These are phyloP conservation scores for Smutsia gigantea DNA, from an alignment of 2,797 vertebrate species.

Conservation along the genomic window DNA sequence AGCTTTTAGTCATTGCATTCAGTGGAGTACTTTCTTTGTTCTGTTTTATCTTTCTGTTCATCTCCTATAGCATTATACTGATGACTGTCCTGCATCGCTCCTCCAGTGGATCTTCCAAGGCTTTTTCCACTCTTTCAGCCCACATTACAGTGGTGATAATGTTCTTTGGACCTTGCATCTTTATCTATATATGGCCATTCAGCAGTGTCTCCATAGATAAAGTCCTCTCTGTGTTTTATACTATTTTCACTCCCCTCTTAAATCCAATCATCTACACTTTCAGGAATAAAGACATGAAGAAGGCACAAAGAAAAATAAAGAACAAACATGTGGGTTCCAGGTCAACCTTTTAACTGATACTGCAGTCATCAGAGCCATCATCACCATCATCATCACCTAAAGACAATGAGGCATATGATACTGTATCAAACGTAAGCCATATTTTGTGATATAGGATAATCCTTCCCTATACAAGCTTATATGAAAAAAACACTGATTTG, in stretches of 20 bases:
- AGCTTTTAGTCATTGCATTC: conserved; percentile 75
- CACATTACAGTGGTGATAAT: conserved; percentile 76
- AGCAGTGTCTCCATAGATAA: conserved; percentile 65
- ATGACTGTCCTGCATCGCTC: conserved; percentile 38
- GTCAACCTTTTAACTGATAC: conserved; percentile 38
- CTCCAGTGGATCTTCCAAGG: conserved; percentile 59
- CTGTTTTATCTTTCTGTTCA: conserved; percentile 73
- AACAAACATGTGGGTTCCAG: conserved; percentile 11
- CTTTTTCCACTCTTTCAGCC: conserved; percentile 75
- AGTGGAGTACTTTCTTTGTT: conserved; percentile 78
- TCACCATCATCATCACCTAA: not conserved
- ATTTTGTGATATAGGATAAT: not conserved
- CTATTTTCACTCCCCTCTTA: conserved; percentile 75
- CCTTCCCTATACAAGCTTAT: not conserved
- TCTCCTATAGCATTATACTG: conserved; percentile 75
- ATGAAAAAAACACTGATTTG: not conserved
- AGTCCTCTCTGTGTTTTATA: conserved; percentile 77
- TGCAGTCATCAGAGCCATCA: not conserved
- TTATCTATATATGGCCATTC: conserved; percentile 79
- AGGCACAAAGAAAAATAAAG: conserved; percentile 67
- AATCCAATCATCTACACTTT: conserved; percentile 77
- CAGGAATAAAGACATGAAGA: conserved; percentile 77
- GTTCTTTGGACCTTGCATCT: conserved; percentile 76
- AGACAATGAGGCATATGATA: not conserved
- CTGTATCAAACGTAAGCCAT: not conserved